Evolutionary conservation across 2,113 vertebrate genomes (phyloP).

Genomic region (Mormyrus iriodes): DNA sequence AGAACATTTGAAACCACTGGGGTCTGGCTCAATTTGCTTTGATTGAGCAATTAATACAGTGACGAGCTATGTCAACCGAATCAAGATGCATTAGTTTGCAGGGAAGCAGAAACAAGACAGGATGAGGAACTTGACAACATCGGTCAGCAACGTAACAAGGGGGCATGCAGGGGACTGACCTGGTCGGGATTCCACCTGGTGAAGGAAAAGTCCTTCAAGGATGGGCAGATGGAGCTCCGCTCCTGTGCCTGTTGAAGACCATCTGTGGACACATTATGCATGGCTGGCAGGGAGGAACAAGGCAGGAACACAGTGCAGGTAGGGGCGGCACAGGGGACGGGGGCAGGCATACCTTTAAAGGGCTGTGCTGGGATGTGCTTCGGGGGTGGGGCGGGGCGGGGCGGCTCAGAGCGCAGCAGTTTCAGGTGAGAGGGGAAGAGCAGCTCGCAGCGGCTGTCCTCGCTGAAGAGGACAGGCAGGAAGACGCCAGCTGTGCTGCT

Average conservation of each 20-base stretch:
- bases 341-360: constrained; percentile 51
- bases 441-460: constrained; percentile 68
- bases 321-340: background rate
- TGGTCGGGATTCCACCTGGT: constrained; percentile 75
- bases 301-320: constrained; percentile 17
- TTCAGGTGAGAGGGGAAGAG: constrained; percentile 67
- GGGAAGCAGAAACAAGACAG: background rate
- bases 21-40: background rate
- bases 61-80: background rate
- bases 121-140: background rate
- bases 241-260: constrained; percentile 63
- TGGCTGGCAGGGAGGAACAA: background rate
- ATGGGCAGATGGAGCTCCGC: constrained; percentile 75
- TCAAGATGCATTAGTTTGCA: background rate
- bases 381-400: constrained; percentile 43
- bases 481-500: constrained; percentile 79
- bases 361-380: constrained; percentile 48
- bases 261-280: constrained; percentile 47
- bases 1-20: background rate
- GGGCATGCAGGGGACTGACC: constrained; percentile 53
- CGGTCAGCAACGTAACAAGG: background rate
- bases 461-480: constrained; percentile 68
- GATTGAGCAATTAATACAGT: background rate
- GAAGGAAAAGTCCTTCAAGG: constrained; percentile 80
- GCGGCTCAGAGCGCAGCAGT: constrained; percentile 61